Evolutionary conservation across 2,888 invertebrate species (phyloP).

Genomic region (Latrodectus hesperus): DNA sequence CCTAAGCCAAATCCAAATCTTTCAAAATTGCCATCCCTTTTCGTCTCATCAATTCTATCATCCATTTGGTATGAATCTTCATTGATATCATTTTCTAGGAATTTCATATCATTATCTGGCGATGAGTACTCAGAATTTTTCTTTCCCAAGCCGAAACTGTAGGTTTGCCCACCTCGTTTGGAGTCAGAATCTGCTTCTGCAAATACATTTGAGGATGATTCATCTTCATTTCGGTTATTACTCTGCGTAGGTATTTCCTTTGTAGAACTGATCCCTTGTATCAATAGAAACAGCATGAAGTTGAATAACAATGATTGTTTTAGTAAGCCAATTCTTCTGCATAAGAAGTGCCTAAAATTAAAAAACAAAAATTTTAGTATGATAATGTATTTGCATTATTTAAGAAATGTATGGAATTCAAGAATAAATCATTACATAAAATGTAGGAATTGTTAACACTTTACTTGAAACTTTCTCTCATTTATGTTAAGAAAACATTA

Average conservation of each 20-base stretch:
- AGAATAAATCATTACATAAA: too few species aligned
- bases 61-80: conserved; percentile 28
- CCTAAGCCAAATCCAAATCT: conserved; percentile 63
- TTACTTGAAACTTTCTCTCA: too few species aligned
- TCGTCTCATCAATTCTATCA: conserved; percentile 7
- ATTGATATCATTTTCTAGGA: conserved; percentile 18
- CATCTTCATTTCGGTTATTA: conserved; percentile 45
- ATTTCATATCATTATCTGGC: background rate
- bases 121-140: conserved; percentile 24
- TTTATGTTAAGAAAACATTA: too few species aligned
- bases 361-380: too few species aligned
- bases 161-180: conserved; percentile 61
- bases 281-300: conserved; percentile 13
- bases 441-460: too few species aligned
- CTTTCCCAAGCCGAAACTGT: conserved; percentile 70
- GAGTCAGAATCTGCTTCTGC: conserved; percentile 27
- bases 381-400: too few species aligned
- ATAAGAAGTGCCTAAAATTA: too few species aligned
- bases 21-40: conserved; percentile 50
- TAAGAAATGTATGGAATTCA: too few species aligned
- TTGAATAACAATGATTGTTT: too few species aligned
- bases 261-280: background rate
- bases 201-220: conserved; percentile 13
- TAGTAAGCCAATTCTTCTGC: too few species aligned
- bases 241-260: conserved; percentile 60